Base-by-base conservation (phyloP, 2,888 invertebrate genomes). In the Teleiodes luculella region DNA sequence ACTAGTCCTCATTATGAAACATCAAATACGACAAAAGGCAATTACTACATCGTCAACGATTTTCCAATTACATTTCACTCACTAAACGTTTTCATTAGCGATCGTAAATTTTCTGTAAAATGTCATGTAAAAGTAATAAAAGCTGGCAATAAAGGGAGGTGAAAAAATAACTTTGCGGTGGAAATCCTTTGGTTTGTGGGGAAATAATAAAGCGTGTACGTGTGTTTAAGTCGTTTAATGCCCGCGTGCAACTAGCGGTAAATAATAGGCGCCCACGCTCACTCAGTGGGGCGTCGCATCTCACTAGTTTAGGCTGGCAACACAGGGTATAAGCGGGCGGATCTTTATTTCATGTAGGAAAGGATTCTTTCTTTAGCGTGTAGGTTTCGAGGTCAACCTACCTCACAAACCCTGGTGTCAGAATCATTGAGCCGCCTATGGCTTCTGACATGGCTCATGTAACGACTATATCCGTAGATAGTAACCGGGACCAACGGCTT, bases 231-330 rank as follows among this genome's bases (percentile, higher is more conserved):
- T 57, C 54, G 60, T 60, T 62, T 57, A 55, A 50, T 58, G 45
- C 31, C 36, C 54, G 47, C 55, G 41, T 28, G 59, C 53, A 55
- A 57, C 57, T 53, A 57, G 54, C 51, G 49, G 64, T 63, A 63
- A 66, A 58, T 66, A 66, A 65, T 61, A 66, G 67, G 56, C 57
- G 28, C 56, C 54, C 54, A 54, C 59, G 56, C 58, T 54, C 53
- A 51, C 57, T 49, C 62, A 51, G 53, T 55, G 52, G 49, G 54
- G 55, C 59, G 58, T 66, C 61, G 51, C 52, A 57, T 55, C 54
- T 57, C 68, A 67, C 74, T 71, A 73, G 11, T 46, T 39, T 43
- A 39, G 41, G 43, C 31, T 16, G 2, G 3, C n/a, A 18, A 8
- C 39, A 7, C 14, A 10, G 39, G 1, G 7, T 24, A 24, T 6